phyloP scores from a whole-genome alignment of 2,888 invertebrate species.

The Hipparchia sbordonii region DNA sequence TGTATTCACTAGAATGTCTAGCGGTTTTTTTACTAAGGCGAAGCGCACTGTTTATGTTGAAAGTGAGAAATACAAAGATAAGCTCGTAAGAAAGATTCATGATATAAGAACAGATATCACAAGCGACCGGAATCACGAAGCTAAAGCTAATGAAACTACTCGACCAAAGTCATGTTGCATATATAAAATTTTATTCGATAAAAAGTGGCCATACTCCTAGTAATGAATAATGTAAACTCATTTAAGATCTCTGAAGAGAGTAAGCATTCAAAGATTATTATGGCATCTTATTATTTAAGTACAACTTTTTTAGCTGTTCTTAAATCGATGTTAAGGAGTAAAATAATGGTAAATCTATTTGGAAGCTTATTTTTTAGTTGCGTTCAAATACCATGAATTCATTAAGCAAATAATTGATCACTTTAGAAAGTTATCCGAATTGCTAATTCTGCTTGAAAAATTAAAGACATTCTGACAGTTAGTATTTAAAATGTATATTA shows the following conservation, averaged over 20 bases:
- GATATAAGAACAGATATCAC: constrained; percentile 35
- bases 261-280: neutral
- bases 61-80: constrained; percentile 15
- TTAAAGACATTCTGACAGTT: no score
- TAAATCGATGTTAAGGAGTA: no score
- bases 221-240: neutral
- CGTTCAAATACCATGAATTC: no score
- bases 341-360: no score
- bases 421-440: no score
- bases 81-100: constrained; percentile 30
- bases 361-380: no score
- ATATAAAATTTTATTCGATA: neutral
- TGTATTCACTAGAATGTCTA: constrained; percentile 7
- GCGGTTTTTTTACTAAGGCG: neutral
- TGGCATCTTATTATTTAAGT: no score
- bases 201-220: neutral
- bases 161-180: constrained; percentile 41
- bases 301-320: no score
- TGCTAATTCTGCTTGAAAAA: no score
- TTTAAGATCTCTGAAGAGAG: neutral
- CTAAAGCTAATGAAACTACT: constrained; percentile 41
- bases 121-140: constrained; percentile 40
- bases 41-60: constrained; percentile 8
- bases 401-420: no score
- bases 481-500: no score